Conservation (phyloP, 2,888 invertebrate genomes). For the Iselma pallidipennis region DNA sequence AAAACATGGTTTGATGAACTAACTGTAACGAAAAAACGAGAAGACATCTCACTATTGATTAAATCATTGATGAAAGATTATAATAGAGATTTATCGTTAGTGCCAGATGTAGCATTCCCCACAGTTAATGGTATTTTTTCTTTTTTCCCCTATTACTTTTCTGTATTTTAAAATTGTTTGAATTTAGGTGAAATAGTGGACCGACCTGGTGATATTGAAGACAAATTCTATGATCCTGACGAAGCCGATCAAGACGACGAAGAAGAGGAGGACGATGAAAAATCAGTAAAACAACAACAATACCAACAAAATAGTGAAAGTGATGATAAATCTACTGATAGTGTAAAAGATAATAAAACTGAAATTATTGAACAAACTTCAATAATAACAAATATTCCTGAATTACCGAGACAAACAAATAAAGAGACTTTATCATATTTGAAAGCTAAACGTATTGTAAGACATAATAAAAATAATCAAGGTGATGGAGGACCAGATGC, state of each 20-base stretch:
- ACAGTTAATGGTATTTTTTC: constrained; percentile 67
- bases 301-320: constrained; percentile 1
- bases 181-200: constrained; percentile 64
- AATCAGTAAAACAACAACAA: constrained; percentile 12
- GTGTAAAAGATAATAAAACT: constrained; percentile 23
- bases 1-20: constrained; percentile 87
- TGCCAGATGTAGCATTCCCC: constrained; percentile 76
- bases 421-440: constrained; percentile 52
- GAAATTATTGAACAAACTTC: constrained; percentile 39
- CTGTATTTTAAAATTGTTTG: constrained; percentile 18
- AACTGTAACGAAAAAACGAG: constrained; percentile 80
- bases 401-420: constrained; percentile 44
- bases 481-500: constrained; percentile 37
- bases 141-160: neutral
- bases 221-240: constrained; percentile 40
- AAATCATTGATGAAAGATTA: constrained; percentile 74
- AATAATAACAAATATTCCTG: constrained; percentile 46
- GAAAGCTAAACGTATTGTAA: constrained; percentile 52
- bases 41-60: constrained; percentile 81
- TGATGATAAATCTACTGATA: constrained; percentile 29
- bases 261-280: constrained; percentile 22
- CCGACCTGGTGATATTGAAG: constrained; percentile 41
- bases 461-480: constrained; percentile 43
- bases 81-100: constrained; percentile 66
- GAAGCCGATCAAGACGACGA: constrained; percentile 32